Conservation (phyloP, 2,113 vertebrate genomes). For the Danio rerio region DNA sequence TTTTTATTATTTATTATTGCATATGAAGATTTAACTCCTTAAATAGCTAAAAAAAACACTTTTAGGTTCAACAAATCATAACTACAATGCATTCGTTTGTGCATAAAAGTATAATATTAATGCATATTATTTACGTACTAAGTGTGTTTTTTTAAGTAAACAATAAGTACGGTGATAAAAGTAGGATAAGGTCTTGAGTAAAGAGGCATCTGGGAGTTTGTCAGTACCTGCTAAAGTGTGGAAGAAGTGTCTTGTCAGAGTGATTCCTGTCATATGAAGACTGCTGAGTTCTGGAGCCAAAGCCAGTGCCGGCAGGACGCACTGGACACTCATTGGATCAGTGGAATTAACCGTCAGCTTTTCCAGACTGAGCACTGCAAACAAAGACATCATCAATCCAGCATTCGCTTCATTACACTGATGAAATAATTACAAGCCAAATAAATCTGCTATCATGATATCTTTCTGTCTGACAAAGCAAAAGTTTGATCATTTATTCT, state of each 20-base stretch:
- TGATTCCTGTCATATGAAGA: constrained; percentile 80
- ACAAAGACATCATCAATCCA: not conserved
- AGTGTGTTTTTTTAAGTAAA: no score
- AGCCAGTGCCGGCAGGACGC: constrained; percentile 77
- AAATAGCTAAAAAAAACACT: no score
- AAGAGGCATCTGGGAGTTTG: no score
- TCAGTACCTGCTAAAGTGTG: constrained; percentile 76
- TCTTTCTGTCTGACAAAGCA: not conserved
- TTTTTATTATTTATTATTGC: no score
- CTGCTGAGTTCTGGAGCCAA: constrained; percentile 75
- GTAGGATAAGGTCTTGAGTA: no score
- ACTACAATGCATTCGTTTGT: no score
- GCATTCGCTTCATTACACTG: not conserved
- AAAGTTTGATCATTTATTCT: not conserved
- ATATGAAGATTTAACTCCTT: no score
- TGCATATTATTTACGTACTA: no score
- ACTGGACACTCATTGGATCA: constrained; percentile 67
- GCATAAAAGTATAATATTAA: no score
- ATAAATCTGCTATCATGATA: not conserved
- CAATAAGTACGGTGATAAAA: no score
- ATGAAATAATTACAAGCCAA: not conserved
- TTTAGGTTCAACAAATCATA: no score
- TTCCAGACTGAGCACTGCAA: constrained; percentile 78
- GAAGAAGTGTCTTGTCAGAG: constrained; percentile 72
- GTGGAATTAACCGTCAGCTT: constrained; percentile 82